Evolutionary conservation across 2,797 vertebrate species (phyloP), one percentile per base, ranked within the genome.

Genomic region (Catharus ustulatus): DNA sequence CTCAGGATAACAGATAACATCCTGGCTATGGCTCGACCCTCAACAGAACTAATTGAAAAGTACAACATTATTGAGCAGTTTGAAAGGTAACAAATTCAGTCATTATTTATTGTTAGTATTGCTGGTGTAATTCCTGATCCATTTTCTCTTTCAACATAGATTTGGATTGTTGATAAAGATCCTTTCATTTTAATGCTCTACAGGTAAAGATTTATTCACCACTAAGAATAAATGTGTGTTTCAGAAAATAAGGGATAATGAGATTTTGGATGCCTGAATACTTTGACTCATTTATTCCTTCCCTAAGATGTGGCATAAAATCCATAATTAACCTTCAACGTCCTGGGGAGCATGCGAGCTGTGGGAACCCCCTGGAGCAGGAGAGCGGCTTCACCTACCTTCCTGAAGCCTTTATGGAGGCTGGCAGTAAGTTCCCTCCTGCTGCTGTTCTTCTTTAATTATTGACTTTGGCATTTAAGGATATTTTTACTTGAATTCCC

Each of bases 311-410:
- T 84, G 98, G 98, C 84, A 98, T 99, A 98, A 99, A 98, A 98
- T 99, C 99, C 4, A 71, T 99, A 87, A 99, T 99, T 97, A 99
- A 99, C 98, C 98, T 99, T 75, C 99, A 99, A 98, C 98, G 99
- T 66, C 99, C 99, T 13, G 99, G 99, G 74, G 99, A 99, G 97
- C 99, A 99, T 0, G 99, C 99, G 30, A 99, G 99, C 98, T 99
- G 99, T 86, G 99, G 99, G 84, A 98, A 98, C 94, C 97, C 99
- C 4, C 97, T 99, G 97, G 99, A 99, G 95, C 98, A 98, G 80
- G 98, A 99, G 89, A 99, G 99, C 1, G 98, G 99, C 55, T 99
- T 99, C 97, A 99, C 99, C 1, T 99, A 99, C 97, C 98, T 98
- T 92, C 99, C 99, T 13, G 99, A 99, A 97, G 98, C 96, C 45